Conservation (phyloP, 23 tunicate species). For the Aplidium turbinatum region DNA sequence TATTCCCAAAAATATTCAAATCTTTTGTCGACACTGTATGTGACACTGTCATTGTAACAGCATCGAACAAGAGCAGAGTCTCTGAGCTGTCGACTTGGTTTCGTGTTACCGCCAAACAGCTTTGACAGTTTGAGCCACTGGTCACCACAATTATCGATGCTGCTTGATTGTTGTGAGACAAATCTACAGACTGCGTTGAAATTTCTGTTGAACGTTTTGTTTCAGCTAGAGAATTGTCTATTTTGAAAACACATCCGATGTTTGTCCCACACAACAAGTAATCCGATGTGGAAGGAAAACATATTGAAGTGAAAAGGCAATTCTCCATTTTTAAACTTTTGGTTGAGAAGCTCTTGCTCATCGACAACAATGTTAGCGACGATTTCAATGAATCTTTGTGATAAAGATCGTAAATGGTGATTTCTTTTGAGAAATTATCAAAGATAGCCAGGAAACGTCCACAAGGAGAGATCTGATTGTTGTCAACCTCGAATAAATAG, state of each 20-base stretch:
- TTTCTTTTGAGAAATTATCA: conserved; percentile 9
- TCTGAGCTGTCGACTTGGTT: too few relatives aligned
- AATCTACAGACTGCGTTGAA: background rate
- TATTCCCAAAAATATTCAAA: background rate
- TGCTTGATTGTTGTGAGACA: background rate
- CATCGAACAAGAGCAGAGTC: too few relatives aligned
- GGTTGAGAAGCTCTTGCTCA: too few relatives aligned
- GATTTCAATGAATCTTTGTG: too few relatives aligned
- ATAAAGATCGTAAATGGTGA: background rate
- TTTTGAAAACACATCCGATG: conserved; percentile 6
- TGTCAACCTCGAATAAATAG: conserved; percentile 26
- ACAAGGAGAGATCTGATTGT: conserved; percentile 47
- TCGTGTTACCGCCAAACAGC: too few relatives aligned
- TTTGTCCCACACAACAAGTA: conserved; percentile 5
- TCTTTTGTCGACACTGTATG: background rate
- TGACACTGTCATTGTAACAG: background rate
- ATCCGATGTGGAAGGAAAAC: background rate
- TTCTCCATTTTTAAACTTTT: background rate
- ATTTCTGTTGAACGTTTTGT: background rate
- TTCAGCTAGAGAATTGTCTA: conserved; percentile 1
- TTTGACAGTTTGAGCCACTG: too few relatives aligned
- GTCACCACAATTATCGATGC: too few relatives aligned
- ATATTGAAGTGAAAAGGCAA: background rate
- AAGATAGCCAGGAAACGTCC: conserved; percentile 41
- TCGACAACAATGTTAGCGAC: too few relatives aligned